Evolutionary conservation across 2,797 vertebrate species (phyloP), one percentile per base, ranked within the genome.

Genomic region (Erpetoichthys calabaricus): DNA sequence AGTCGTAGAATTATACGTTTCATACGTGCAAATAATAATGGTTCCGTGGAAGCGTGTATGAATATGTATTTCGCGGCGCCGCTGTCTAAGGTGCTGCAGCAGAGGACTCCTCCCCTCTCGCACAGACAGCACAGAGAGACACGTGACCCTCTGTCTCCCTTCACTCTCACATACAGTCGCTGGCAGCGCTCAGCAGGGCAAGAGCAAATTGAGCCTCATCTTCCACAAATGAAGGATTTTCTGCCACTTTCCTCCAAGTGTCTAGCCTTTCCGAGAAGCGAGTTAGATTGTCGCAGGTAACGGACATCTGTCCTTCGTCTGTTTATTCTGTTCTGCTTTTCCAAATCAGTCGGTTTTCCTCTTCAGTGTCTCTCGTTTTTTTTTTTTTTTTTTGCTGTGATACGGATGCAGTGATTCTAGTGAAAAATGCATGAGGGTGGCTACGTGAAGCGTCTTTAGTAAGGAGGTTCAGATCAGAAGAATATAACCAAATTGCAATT

Each of bases 131-230:
- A 73, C 65, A 56, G 68, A 57, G 66, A 67, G 70, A 67, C 81
- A 84, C 80, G 80, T 84, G 81, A 82, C 61, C 7, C 64, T 63
- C 71, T 63, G 75, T 82, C 79, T 75, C 76, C 47, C 47, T 70
- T 78, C 72, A 78, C 80, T 70, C 80, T 81, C 76, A 77, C 53
- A 54, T 49, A 70, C 81, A 76, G 82, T 81, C 80, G 67, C 78
- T 78, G 77, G 75, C 80, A 73, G 64, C 63, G 59, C 81, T 79
- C 77, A 75, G 80, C 77, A 63, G 76, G 73, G 74, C 75, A 70
- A 69, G 72, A 79, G 68, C 47, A 49, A 49, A 74, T 70, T 75
- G 75, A 75, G 67, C 73, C 73, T 75, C 70, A 66, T 70, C 72
- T 70, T 56, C 73, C 70, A 47, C 65, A 70, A 74, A 58, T 65